Evolutionary conservation across 2,113 vertebrate species (phyloP).

Genomic region (Chauna torquata): DNA sequence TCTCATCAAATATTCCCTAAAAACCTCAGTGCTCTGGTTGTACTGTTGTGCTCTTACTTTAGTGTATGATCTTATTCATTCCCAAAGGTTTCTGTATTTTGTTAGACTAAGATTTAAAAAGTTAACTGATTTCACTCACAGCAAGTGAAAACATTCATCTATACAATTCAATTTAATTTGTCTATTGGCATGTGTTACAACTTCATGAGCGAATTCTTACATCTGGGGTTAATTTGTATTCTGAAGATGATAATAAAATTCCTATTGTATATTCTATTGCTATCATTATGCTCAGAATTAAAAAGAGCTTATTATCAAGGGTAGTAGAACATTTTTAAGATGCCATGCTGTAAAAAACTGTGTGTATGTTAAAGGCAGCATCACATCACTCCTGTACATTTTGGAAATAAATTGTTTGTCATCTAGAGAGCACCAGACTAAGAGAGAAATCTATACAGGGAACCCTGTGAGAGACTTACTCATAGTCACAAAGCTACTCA

Average conservation of each 20-base stretch:
- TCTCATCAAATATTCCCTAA: not conserved
- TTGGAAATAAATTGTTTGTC: not conserved
- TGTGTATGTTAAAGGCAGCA: not conserved
- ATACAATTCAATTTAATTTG: not conserved
- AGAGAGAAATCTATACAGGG: not conserved
- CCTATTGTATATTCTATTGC: not conserved
- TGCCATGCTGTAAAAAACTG: not conserved
- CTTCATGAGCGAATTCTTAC: not conserved
- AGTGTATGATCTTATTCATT: not conserved
- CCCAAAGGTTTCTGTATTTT: not conserved
- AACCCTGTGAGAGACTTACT: not conserved
- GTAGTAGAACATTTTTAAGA: not conserved
- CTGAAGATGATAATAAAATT: not conserved
- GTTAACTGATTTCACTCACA: not conserved
- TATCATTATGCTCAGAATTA: not conserved
- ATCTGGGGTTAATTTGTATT: not conserved
- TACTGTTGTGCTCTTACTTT: not conserved
- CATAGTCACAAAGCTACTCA: not conserved
- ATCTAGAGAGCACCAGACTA: not conserved
- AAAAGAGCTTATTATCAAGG: not conserved
- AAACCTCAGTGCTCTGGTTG: not conserved
- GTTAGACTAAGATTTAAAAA: not conserved
- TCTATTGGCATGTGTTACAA: not conserved
- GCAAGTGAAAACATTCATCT: not conserved
- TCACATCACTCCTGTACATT: not conserved